These are phyloP conservation scores for Pan troglodytes DNA, from an alignment of 2,113 vertebrate genomes.

Conservation along the genomic window NHGRI_mPanTro3-v2.1_pri NC_072412.2:44126501-44127000, in stretches of 20 bases:
- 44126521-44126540: neutral
- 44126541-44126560: neutral
- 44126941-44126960: neutral
- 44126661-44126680: slow-evolving; percentile 6
- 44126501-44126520: slow-evolving; percentile 37
- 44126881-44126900: neutral
- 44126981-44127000: neutral
- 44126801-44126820: neutral
- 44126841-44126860: too few relatives aligned
- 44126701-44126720: neutral
- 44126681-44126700: neutral
- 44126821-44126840: neutral
- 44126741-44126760: neutral
- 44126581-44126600: slow-evolving; percentile 23
- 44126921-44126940: neutral
- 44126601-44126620: neutral
- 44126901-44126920: neutral
- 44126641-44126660: neutral
- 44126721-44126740: neutral
- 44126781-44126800: neutral
- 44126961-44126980: neutral
- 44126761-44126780: neutral
- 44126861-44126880: neutral
- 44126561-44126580: slow-evolving; percentile 6
- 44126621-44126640: neutral